Base-by-base conservation (phyloP, 2,888 invertebrate genomes). In the Hydraecia micacea region DNA sequence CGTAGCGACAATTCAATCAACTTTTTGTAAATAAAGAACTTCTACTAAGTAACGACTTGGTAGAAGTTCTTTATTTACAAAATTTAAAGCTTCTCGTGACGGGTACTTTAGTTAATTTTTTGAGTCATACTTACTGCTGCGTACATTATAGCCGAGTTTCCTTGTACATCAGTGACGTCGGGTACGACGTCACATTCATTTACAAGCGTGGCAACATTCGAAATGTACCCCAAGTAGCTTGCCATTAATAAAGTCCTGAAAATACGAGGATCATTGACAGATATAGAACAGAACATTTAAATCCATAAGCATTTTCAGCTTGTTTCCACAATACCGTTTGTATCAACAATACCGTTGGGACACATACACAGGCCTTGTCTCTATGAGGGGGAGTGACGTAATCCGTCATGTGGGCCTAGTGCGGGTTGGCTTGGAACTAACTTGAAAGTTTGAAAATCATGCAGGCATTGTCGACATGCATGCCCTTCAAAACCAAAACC, bases 141-240 rank as follows among this genome's bases (percentile, higher is more conserved):
- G 83, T 97, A 97, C 93, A 97, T 97, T 18, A 97, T 67, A 25
- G 96, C 97, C 18, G 96, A 95, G 88, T 97, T 97, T 21, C 97
- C 97, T 87, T 93, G 93, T 21, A 92, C 90, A 88, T 97, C 97
- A 5, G 96, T 90, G 28, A 97, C 83, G 87, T 97, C 96, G 5
- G 97, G 96, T 88, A 97, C 89, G 21, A 97, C 91, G 66, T 95
- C 90, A 28, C 89, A 80, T 71, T 94, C 93, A 73, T 94, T 95
- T 49, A 97, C 88, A 39, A 97, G 91, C 75, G 93, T 90, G 7
- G 93, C 91, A 36, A 97, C 95, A 73, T 90, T 90, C 5, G 77
- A 73, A 3, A 92, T 89, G 36, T 93, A 81, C 9, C 96, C 96
- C 76, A 95, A 91, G 84, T 93, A 96, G 86, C 95, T 90, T 13